Evolutionary conservation across 2,797 vertebrate species (phyloP).

Genomic region (Lithobates pipiens): DNA sequence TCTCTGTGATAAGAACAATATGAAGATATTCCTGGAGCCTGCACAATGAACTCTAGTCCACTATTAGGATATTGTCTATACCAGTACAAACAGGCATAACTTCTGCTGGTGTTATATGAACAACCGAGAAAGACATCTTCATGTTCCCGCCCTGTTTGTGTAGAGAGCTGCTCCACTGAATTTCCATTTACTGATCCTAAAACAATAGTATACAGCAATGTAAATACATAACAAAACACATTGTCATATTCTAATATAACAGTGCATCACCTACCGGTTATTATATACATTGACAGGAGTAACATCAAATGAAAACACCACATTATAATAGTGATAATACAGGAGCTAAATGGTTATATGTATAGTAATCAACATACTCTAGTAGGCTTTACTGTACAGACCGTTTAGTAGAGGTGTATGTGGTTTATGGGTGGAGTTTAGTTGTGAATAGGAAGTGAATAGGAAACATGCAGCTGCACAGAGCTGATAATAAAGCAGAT

Average conservation of each 20-base stretch:
- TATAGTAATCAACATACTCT: neutral
- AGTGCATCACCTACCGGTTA: neutral
- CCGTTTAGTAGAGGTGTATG: neutral
- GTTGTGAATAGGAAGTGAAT: neutral
- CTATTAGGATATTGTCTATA: conserved; percentile 22
- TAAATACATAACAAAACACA: neutral
- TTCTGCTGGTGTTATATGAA: conserved; percentile 33
- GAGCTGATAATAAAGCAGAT: no score
- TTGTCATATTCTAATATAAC: neutral
- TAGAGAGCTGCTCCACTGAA: conserved; percentile 5
- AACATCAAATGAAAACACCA: neutral
- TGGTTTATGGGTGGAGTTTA: neutral
- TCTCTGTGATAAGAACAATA: neutral
- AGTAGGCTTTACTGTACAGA: neutral
- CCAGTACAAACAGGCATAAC: conserved; percentile 64
- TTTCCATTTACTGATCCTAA: neutral
- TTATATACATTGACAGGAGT: neutral
- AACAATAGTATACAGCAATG: neutral
- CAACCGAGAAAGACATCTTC: neutral
- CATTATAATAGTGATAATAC: neutral
- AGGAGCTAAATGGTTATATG: no score
- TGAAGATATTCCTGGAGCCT: neutral
- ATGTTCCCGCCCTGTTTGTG: neutral
- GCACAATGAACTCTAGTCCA: neutral
- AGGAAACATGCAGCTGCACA: no score